phyloP scores from a whole-genome alignment of 2,113 vertebrate genomes.

The Hydropotes inermis region DNA sequence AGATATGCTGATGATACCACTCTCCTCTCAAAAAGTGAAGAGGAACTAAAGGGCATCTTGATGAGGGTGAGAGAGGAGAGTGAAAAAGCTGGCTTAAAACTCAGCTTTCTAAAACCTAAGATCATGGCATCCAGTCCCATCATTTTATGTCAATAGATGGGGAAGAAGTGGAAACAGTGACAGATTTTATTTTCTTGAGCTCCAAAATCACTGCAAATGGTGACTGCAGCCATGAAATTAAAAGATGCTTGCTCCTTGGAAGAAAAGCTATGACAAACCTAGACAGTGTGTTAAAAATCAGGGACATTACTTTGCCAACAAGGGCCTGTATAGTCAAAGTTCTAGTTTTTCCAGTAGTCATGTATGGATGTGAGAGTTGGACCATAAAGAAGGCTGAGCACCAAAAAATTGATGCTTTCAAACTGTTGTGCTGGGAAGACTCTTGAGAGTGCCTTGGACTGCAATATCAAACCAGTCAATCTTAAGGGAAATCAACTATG shows the following conservation, averaged over 20 bases:
- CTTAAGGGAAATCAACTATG: background rate
- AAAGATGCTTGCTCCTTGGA: background rate
- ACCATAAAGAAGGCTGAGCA: background rate
- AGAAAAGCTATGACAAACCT: background rate
- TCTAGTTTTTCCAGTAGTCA: background rate
- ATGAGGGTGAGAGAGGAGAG: background rate
- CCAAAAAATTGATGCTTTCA: background rate
- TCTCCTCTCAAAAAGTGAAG: background rate
- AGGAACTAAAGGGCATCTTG: background rate
- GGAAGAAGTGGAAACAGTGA: background rate
- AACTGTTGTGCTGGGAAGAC: background rate
- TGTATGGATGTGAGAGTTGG: background rate
- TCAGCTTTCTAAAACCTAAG: background rate
- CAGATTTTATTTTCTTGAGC: background rate
- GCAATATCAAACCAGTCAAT: background rate
- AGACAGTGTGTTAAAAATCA: background rate
- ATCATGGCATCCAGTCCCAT: background rate
- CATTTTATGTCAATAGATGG: background rate
- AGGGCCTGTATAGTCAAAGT: background rate
- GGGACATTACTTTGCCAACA: background rate
- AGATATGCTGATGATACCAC: background rate
- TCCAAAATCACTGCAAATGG: background rate
- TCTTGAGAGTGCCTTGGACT: background rate
- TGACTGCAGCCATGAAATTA: background rate
- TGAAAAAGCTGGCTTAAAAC: background rate